These are phyloP conservation scores for Norana najaformis DNA, from an alignment of 2,888 invertebrate species.

Conservation along the genomic window DNA sequence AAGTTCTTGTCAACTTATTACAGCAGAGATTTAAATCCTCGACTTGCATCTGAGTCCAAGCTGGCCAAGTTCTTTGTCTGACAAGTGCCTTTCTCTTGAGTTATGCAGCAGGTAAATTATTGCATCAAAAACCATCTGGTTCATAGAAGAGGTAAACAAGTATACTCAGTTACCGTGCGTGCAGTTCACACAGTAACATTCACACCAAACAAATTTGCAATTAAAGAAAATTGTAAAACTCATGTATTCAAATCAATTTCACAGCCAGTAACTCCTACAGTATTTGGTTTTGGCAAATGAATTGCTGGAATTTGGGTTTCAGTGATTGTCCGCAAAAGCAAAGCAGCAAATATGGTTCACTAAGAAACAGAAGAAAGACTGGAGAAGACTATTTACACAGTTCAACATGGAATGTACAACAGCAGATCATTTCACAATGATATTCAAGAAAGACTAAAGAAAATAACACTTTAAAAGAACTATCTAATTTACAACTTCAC, in stretches of 20 bases:
- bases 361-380: not conserved
- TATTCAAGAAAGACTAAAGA: conserved; percentile 13
- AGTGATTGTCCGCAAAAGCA: not conserved
- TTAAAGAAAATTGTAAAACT: not conserved
- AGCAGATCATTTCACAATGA: conserved; percentile 6
- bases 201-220: not conserved
- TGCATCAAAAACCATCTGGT: not conserved
- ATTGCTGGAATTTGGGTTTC: not conserved
- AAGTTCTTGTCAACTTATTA: too few species aligned
- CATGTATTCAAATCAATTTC: not conserved
- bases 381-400: not conserved
- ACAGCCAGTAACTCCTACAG: not conserved
- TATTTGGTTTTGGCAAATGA: not conserved
- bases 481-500: not conserved
- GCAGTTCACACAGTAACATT: not conserved
- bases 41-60: too few species aligned
- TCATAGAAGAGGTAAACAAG: not conserved
- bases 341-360: too few species aligned
- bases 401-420: conserved; percentile 5
- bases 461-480: not conserved
- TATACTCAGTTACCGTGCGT: not conserved
- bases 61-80: too few species aligned
- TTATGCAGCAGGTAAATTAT: not conserved
- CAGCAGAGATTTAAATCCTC: too few species aligned
- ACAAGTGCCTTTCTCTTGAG: not conserved